phyloP scores from a whole-genome alignment of 2,888 invertebrate genomes.

The Scelioninae gen. 2 region DNA sequence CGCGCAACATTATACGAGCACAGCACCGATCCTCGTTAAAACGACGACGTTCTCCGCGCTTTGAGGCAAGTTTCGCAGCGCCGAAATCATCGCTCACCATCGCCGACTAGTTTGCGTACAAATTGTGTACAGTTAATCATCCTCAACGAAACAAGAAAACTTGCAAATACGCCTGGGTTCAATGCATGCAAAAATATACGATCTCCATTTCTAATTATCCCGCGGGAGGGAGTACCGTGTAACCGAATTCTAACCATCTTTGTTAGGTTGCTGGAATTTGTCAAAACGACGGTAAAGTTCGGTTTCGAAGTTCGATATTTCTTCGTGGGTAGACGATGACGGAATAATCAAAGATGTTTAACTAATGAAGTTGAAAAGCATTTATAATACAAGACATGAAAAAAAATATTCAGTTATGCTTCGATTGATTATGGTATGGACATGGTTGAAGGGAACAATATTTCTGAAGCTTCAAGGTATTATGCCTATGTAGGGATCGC shows the following conservation, averaged over 20 bases:
- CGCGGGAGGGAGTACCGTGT: slow-evolving; percentile 15
- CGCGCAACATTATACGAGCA: slow-evolving; percentile 4
- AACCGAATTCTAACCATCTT: slow-evolving; percentile 26
- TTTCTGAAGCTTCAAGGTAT: too few species aligned
- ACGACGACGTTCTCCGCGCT: background rate
- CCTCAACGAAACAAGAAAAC: slow-evolving; percentile 26
- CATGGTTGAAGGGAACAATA: too few species aligned
- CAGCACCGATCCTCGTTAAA: slow-evolving; percentile 3
- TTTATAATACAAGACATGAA: too few species aligned
- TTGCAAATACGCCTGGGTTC: slow-evolving; percentile 10
- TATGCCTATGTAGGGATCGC: too few species aligned
- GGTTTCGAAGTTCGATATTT: too few species aligned
- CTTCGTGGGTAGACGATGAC: too few species aligned
- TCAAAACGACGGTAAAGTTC: background rate
- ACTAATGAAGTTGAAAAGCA: too few species aligned
- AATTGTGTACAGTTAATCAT: slow-evolving; percentile 20
- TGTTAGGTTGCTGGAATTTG: slow-evolving; percentile 21
- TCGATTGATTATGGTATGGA: too few species aligned
- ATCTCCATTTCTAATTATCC: slow-evolving; percentile 24
- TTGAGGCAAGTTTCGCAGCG: too few species aligned
- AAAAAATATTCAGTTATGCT: too few species aligned
- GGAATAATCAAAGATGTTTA: too few species aligned
- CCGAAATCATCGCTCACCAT: too few species aligned
- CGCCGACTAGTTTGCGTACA: slow-evolving; percentile 5
- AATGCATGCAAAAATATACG: slow-evolving; percentile 36